Percentiles rank a stretch among this genome's conserved stretches.
These are phyloP conservation scores for Octopus sinensis DNA, from an alignment of 1,140 invertebrate species.

Conservation along the genomic window DNA sequence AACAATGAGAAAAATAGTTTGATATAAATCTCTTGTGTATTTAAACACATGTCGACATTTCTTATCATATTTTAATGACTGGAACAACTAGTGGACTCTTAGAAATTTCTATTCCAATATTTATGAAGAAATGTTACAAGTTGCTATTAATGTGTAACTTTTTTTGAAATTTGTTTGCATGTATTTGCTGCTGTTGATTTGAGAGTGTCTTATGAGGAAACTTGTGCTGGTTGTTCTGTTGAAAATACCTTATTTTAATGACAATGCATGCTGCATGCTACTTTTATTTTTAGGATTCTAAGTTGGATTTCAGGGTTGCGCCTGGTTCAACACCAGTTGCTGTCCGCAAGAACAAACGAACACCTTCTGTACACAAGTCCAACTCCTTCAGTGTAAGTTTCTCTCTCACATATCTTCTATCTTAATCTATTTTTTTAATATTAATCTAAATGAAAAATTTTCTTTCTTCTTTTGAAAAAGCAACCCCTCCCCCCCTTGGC, in stretches of 20 bases:
- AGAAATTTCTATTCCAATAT: not conserved
- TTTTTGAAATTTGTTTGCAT: not conserved
- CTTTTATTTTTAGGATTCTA: constrained; percentile 38
- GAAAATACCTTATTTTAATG: constrained; percentile 3
- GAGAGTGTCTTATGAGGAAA: not conserved
- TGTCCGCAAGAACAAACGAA: constrained; percentile 54
- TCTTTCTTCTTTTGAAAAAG: not conserved
- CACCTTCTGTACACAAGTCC: constrained; percentile 50
- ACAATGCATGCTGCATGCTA: constrained; percentile 34
- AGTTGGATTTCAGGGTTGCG: constrained; percentile 61
- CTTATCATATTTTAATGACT: not conserved
- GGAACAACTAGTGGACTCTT: not conserved
- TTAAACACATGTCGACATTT: too few species aligned
- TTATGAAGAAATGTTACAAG: too few species aligned
- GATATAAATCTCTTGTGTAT: too few species aligned
- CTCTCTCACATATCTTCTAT: not conserved
- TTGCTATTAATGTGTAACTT: not conserved
- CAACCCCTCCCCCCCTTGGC: not conserved
- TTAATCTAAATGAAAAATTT: too few species aligned
- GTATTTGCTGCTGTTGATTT: not conserved
- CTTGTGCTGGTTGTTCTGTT: constrained; percentile 13
- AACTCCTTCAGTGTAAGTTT: constrained; percentile 57
- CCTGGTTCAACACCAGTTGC: constrained; percentile 75
- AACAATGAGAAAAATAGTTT: too few species aligned
- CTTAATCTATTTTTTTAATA: too few species aligned